Conservation (phyloP, 2,797 vertebrate species). For the Argyrosomus regius region DNA sequence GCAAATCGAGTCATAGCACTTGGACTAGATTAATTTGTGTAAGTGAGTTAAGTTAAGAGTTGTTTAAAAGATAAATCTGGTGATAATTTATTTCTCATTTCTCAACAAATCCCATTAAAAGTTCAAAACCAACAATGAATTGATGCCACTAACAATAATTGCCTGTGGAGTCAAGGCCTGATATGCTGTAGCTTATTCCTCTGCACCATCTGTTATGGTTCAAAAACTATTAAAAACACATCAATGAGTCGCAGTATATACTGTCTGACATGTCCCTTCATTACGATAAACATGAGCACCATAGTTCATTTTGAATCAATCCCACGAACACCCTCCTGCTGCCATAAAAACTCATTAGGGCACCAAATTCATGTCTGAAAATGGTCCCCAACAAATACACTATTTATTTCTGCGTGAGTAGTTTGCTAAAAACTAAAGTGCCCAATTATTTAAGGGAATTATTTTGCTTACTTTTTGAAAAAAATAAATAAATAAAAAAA, state of each 20-base stretch:
- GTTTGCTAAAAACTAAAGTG: neutral
- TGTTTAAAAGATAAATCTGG: neutral
- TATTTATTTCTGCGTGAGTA: neutral
- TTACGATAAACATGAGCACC: constrained; percentile 5
- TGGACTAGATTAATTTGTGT: neutral
- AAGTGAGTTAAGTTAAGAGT: neutral
- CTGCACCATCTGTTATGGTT: neutral
- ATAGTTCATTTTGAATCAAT: constrained; percentile 12
- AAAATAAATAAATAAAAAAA: too few relatives aligned
- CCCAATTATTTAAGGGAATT: neutral
- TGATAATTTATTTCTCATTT: neutral
- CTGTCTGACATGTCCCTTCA: constrained; percentile 2
- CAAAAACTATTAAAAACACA: constrained; percentile 24
- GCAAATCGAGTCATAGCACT: too few relatives aligned
- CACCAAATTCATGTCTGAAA: neutral
- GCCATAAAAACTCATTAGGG: neutral
- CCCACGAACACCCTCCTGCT: neutral
- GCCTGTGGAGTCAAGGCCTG: neutral
- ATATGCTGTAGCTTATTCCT: neutral
- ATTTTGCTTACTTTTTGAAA: neutral
- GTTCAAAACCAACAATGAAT: constrained; percentile 12
- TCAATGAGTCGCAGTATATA: constrained; percentile 5
- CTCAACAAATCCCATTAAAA: neutral
- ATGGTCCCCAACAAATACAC: neutral
- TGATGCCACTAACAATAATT: neutral